Conservation (phyloP, 2,888 invertebrate species). For the Epicampocera succincta region DNA sequence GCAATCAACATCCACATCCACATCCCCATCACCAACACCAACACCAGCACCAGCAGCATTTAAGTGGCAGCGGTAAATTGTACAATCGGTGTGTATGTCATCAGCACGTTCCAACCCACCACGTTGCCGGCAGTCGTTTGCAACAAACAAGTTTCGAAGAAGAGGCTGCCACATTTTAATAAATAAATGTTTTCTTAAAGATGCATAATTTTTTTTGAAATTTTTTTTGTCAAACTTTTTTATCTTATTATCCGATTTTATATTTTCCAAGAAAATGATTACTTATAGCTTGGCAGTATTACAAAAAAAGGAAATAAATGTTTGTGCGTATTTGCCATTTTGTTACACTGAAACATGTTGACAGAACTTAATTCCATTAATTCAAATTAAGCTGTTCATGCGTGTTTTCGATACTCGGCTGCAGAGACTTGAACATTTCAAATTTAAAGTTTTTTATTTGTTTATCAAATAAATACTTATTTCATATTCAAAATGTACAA, state of each 20-base stretch:
- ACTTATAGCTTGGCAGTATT: background rate
- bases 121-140: constrained; percentile 67
- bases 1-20: background rate
- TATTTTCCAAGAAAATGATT: background rate
- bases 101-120: constrained; percentile 18
- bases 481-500: too few species aligned
- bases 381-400: constrained; percentile 34
- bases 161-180: constrained; percentile 63
- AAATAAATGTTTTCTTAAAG: constrained; percentile 8
- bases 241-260: background rate
- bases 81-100: constrained; percentile 15
- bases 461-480: too few species aligned
- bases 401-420: constrained; percentile 45
- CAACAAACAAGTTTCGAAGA: constrained; percentile 80
- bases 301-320: background rate
- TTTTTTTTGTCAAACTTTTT: background rate
- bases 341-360: constrained; percentile 19
- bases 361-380: constrained; percentile 46
- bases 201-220: constrained; percentile 1
- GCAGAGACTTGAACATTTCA: too few species aligned
- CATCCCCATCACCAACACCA: background rate
- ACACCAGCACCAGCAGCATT: background rate
- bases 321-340: background rate
- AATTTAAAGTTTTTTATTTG: too few species aligned
- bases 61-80: constrained; percentile 1